Conservation (phyloP, 2,888 invertebrate species). For the Chymomyza fuscimana region DNA sequence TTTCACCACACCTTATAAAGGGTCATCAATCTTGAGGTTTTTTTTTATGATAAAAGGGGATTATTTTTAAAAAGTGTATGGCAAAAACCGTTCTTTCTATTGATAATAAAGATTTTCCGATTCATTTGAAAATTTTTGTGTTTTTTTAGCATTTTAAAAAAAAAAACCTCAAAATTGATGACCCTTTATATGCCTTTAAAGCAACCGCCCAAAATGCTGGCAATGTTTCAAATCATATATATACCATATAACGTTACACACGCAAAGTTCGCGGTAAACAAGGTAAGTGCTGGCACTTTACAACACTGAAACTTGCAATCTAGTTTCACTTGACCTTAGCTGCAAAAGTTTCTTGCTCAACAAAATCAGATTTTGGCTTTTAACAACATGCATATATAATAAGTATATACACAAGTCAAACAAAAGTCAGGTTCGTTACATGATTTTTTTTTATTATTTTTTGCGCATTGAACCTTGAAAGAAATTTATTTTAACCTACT, state of each 20-base stretch:
- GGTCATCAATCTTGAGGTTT: too few species aligned
- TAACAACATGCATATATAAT: conserved; percentile 22
- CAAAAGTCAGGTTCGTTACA: conserved; percentile 30
- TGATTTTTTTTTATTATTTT: not conserved
- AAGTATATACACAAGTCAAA: conserved; percentile 11
- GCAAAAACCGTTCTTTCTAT: too few species aligned
- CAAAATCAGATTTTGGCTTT: not conserved
- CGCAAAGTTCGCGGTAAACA: conserved; percentile 4
- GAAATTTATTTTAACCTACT: conserved; percentile 57
- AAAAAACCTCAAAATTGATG: too few species aligned
- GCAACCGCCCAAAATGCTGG: too few species aligned
- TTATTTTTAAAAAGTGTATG: too few species aligned
- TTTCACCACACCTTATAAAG: too few species aligned
- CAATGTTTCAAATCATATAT: too few species aligned
- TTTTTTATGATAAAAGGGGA: too few species aligned
- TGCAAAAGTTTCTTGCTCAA: not conserved
- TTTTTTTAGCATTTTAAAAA: too few species aligned
- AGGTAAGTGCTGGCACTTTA: not conserved
- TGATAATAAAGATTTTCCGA: too few species aligned
- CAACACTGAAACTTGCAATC: not conserved
- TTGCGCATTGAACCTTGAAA: conserved; percentile 59
- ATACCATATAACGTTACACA: not conserved
- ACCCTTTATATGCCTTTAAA: too few species aligned
- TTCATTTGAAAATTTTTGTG: too few species aligned
- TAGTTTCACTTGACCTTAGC: conserved; percentile 5